Base-by-base conservation (phyloP, 2,113 vertebrate species). In the Pheucticus melanocephalus region DNA sequence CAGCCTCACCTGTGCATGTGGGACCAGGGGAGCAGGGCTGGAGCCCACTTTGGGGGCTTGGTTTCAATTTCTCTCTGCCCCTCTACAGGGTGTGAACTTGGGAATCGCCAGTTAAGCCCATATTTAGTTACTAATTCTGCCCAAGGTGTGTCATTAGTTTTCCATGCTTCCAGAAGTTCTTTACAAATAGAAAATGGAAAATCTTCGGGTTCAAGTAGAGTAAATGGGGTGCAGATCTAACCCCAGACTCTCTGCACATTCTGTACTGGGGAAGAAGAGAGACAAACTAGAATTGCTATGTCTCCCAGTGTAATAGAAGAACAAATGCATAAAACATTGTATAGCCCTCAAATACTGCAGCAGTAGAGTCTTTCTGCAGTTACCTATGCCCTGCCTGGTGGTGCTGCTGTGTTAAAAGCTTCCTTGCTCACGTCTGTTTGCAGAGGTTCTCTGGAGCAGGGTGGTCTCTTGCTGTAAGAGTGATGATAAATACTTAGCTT, bases 401-500 rank as follows among this genome's bases (percentile, higher is more conserved):
- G 15, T 37, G 28, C 5, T 56, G 28, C 44, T 3, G 2, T 39
- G 83, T 51, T 82, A 44, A 86, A 76, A 78, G 28, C 33, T n/a
- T 75, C 33, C 13, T 2, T 11, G 21, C 75, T 91, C 44, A 47
- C 84, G 61, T 92, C 66, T 91, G 37, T 65, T 88, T 94, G 89
- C 75, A 82, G 45, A 91, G 64, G 54, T 80, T 21, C 70, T 94
- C 50, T 73, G 78, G 78, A 90, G 66, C 87, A 80, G 91, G 81
- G 86, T 95, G 87, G 87, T 94, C 61, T 95, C 61, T 72, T 61
- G 84, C 63, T 90, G 14, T 51, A 77, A 54, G 59, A 66, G 13
- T 59, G 42, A 57, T 80, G 59, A 73, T 82, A 73, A 93, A 85
- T 82, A 48, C 60, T 88, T 86, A 25, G 47, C 39, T 88, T 63